Percentiles rank a stretch among this genome's conserved stretches.
Evolutionary conservation across 2,113 vertebrate species (phyloP).

Genomic region (Sitta europaea): DNA sequence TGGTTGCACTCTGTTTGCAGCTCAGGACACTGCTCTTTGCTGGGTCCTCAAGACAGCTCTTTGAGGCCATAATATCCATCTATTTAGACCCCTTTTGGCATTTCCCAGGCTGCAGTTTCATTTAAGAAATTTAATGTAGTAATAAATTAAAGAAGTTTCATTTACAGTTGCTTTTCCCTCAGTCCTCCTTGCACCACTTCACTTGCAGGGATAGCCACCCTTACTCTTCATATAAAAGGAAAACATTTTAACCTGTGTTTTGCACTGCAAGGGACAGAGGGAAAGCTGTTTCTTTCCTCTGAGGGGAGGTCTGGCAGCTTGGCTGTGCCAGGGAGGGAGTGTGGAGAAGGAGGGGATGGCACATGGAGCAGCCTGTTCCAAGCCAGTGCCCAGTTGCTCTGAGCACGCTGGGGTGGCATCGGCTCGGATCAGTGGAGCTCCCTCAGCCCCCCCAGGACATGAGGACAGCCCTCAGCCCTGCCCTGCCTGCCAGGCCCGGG

Average conservation of each 20-base stretch:
- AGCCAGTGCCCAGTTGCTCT: not conserved
- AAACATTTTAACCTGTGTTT: not conserved
- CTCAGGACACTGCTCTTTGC: not conserved
- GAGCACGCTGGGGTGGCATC: not conserved
- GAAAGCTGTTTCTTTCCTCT: not conserved
- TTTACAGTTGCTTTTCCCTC: not conserved
- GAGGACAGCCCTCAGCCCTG: not conserved
- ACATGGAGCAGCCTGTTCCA: not conserved
- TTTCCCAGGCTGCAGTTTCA: not conserved
- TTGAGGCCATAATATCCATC: not conserved
- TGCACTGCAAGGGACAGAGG: not conserved
- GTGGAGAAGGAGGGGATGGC: not conserved
- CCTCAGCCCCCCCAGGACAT: not conserved
- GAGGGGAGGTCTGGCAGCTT: slow-evolving; percentile 22
- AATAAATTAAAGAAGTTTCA: not conserved
- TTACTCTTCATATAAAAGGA: not conserved
- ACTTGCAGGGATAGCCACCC: not conserved
- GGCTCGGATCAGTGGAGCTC: not conserved
- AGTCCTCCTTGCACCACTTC: not conserved
- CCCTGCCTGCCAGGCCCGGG: slow-evolving; percentile 5
- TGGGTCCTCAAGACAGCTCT: not conserved
- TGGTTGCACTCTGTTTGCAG: not conserved
- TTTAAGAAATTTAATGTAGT: too few relatives aligned
- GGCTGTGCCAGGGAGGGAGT: not conserved
- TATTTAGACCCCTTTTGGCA: not conserved